Conservation (phyloP, 2,797 vertebrate genomes). For the Phalanger gymnotis region DNA sequence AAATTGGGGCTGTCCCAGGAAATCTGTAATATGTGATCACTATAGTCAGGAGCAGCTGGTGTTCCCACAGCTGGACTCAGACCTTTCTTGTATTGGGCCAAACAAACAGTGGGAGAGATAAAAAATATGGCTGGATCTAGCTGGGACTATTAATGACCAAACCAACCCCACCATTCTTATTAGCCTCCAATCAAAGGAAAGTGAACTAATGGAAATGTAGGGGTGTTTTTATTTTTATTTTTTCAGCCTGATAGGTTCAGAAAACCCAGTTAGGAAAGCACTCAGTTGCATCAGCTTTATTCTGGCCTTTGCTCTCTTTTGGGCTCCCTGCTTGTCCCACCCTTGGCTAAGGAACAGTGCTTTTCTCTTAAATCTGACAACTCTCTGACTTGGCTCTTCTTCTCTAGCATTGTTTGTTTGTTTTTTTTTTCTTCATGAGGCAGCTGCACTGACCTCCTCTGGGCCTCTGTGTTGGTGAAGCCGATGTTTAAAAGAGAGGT, state of each 20-base stretch:
- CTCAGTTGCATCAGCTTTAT: neutral
- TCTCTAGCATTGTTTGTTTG: neutral
- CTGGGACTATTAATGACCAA: slow-evolving; percentile 33
- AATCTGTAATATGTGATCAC: neutral
- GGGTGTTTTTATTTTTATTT: neutral
- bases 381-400: neutral
- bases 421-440: neutral
- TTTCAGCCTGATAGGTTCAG: neutral
- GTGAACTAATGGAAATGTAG: neutral
- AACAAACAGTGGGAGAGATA: neutral
- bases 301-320: neutral
- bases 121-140: neutral
- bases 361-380: neutral
- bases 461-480: neutral
- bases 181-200: slow-evolving; percentile 1
- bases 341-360: neutral
- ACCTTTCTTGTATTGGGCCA: neutral
- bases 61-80: neutral
- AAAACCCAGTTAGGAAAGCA: neutral
- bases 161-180: slow-evolving; percentile 39
- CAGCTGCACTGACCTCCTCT: neutral
- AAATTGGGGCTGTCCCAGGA: neutral
- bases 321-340: neutral
- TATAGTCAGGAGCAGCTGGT: neutral
- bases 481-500: neutral